These are phyloP conservation scores for Menidia menidia DNA, from an alignment of 2,797 vertebrate genomes.

Conservation along the genomic window DNA sequence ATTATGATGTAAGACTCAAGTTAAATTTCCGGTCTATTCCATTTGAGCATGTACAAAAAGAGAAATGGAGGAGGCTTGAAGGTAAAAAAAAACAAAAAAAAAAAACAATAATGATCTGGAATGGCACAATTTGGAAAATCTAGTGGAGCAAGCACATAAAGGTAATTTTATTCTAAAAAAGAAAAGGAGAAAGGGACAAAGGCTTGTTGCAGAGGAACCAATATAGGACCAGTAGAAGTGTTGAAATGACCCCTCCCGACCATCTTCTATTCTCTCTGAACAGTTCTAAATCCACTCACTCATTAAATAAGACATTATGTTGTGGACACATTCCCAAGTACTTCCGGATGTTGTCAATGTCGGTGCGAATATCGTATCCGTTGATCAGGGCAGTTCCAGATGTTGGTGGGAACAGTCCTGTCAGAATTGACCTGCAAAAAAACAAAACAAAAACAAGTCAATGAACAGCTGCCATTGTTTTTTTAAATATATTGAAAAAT, in stretches of 20 bases:
- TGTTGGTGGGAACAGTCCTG: constrained; percentile 94
- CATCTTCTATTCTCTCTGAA: background rate
- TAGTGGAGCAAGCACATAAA: constrained; percentile 22
- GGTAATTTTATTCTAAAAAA: constrained; percentile 29
- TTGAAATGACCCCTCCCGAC: constrained; percentile 6
- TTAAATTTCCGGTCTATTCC: constrained; percentile 42
- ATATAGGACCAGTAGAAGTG: constrained; percentile 27
- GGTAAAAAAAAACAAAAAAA: constrained; percentile 31
- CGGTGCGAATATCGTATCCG: constrained; percentile 90
- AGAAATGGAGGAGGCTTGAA: constrained; percentile 35
- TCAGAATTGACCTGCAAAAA: constrained; percentile 92
- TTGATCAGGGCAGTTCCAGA: constrained; percentile 93
- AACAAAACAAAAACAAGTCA: background rate
- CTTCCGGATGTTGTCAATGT: constrained; percentile 90
- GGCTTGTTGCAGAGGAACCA: constrained; percentile 50
- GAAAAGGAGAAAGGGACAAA: constrained; percentile 36
- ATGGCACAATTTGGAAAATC: constrained; percentile 32
- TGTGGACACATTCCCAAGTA: constrained; percentile 97
- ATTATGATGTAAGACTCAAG: constrained; percentile 70
- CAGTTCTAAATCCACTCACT: constrained; percentile 83
- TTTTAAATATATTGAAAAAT: background rate
- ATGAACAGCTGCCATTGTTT: too few relatives aligned
- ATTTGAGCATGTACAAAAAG: constrained; percentile 47
- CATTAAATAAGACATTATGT: constrained; percentile 95
- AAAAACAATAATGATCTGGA: constrained; percentile 19